A percentile compares a stretch with the other conserved stretches of the same genome.
Conservation (phyloP, 2,888 invertebrate species). For the Zelleria hepariella region DNA sequence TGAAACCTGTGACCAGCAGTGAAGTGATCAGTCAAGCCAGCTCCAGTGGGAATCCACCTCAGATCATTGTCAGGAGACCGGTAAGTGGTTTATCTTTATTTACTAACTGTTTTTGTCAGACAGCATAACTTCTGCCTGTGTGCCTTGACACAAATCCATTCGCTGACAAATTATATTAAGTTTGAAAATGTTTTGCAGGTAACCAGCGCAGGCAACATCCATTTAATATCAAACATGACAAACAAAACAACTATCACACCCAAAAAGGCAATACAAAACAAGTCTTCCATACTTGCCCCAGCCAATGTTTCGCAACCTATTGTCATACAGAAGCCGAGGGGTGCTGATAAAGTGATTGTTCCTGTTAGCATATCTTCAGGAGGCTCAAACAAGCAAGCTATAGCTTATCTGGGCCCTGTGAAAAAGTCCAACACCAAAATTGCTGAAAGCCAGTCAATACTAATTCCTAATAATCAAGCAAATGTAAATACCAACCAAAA, state of each 20-base stretch:
- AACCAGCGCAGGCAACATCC: slow-evolving; percentile 53
- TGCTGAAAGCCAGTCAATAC: slow-evolving; percentile 56
- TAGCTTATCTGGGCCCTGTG: slow-evolving; percentile 69
- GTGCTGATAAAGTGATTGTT: slow-evolving; percentile 61
- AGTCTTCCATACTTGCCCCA: slow-evolving; percentile 54
- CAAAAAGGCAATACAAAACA: slow-evolving; percentile 43
- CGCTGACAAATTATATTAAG: neutral
- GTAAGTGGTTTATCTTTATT: slow-evolving; percentile 37
- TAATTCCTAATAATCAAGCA: slow-evolving; percentile 58
- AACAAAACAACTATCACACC: slow-evolving; percentile 58
- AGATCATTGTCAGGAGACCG: slow-evolving; percentile 66
- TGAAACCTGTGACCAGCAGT: slow-evolving; percentile 60
- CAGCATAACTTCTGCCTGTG: too few relatives aligned
- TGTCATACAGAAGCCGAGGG: slow-evolving; percentile 71
- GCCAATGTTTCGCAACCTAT: slow-evolving; percentile 62
- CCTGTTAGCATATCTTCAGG: slow-evolving; percentile 60
- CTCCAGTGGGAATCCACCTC: slow-evolving; percentile 63
- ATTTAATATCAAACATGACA: slow-evolving; percentile 54
- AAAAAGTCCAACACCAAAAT: slow-evolving; percentile 59
- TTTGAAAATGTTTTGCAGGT: slow-evolving; percentile 38
- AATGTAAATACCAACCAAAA: slow-evolving; percentile 64
- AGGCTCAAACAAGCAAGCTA: slow-evolving; percentile 54
- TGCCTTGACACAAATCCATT: neutral
- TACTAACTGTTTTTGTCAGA: neutral
- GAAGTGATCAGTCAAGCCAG: slow-evolving; percentile 64